These are phyloP conservation scores for Oreochromis aureus DNA, from an alignment of 2,113 vertebrate species.

Conservation along the genomic window DNA sequence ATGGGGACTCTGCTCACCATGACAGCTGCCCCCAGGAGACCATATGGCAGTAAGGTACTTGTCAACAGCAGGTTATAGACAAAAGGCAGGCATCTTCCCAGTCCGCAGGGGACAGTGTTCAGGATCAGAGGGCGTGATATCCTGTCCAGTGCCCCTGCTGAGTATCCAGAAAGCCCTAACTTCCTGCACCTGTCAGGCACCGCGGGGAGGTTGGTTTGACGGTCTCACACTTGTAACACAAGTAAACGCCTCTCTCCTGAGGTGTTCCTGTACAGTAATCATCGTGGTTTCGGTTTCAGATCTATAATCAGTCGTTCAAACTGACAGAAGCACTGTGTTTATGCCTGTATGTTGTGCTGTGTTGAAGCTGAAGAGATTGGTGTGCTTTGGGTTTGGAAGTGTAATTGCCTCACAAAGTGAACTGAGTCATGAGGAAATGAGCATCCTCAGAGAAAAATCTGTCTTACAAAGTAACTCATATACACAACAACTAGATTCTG, in stretches of 20 bases:
- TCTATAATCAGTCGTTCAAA: constrained; percentile 68
- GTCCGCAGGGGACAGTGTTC: constrained; percentile 67
- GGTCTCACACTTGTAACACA: constrained; percentile 43
- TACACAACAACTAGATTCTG: constrained; percentile 53
- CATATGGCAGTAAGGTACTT: constrained; percentile 66
- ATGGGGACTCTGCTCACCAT: constrained; percentile 41
- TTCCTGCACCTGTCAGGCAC: constrained; percentile 65
- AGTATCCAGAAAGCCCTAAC: constrained; percentile 54
- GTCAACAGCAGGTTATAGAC: constrained; percentile 62
- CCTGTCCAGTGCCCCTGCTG: constrained; percentile 61
- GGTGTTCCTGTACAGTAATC: constrained; percentile 67
- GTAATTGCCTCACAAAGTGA: constrained; percentile 65
- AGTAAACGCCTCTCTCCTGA: constrained; percentile 61
- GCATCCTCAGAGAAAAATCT: constrained; percentile 54
- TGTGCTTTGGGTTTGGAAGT: constrained; percentile 49
- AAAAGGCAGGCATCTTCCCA: constrained; percentile 68
- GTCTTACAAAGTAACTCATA: constrained; percentile 61
- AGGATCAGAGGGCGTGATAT: constrained; percentile 67
- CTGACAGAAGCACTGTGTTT: constrained; percentile 55
- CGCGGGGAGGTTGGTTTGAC: constrained; percentile 55
- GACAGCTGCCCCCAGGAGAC: constrained; percentile 68
- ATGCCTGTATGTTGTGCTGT: constrained; percentile 29
- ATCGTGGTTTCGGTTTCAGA: constrained; percentile 62
- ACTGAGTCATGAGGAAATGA: constrained; percentile 59
- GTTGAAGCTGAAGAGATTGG: constrained; percentile 47